Evolutionary conservation across 2,113 vertebrate genomes (phyloP).

Genomic region (Petrocephalus zakoni): DNA sequence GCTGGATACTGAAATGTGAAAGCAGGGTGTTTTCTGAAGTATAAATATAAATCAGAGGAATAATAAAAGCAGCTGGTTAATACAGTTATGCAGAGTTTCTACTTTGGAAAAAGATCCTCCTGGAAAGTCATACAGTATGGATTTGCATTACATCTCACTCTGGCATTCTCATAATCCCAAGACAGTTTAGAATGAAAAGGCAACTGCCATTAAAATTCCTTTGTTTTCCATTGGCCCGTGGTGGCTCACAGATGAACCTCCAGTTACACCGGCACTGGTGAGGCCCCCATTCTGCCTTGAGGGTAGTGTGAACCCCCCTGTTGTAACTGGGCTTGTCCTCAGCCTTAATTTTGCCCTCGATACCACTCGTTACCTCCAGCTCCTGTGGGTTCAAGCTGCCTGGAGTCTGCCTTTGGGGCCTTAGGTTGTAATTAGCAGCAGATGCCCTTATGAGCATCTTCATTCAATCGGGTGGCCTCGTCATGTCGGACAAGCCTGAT

Average conservation of each 20-base stretch:
- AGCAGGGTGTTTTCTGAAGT: not conserved
- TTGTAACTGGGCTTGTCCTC: not conserved
- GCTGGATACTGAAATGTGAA: not conserved
- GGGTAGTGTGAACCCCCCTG: not conserved
- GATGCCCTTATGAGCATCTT: not conserved
- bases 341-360: not conserved
- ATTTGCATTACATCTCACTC: slow-evolving; percentile 9
- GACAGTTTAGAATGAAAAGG: not conserved
- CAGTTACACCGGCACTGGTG: not conserved
- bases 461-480: not conserved
- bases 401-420: too few relatives aligned
- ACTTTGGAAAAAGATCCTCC: not conserved
- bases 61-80: not conserved
- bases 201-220: not conserved
- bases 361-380: not conserved
- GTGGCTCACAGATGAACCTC: not conserved
- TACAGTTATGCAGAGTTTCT: not conserved
- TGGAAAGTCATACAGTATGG: not conserved
- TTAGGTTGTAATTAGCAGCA: slow-evolving; percentile 1
- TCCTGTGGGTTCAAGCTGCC: not conserved
- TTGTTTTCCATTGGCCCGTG: not conserved
- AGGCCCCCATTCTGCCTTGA: not conserved
- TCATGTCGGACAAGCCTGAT: not conserved
- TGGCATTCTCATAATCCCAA: not conserved
- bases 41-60: not conserved